A percentile compares a stretch with the other conserved stretches of the same genome.
Evolutionary conservation across 1,140 invertebrate genomes (phyloP).

Genomic region (Eciton burchellii): DNA sequence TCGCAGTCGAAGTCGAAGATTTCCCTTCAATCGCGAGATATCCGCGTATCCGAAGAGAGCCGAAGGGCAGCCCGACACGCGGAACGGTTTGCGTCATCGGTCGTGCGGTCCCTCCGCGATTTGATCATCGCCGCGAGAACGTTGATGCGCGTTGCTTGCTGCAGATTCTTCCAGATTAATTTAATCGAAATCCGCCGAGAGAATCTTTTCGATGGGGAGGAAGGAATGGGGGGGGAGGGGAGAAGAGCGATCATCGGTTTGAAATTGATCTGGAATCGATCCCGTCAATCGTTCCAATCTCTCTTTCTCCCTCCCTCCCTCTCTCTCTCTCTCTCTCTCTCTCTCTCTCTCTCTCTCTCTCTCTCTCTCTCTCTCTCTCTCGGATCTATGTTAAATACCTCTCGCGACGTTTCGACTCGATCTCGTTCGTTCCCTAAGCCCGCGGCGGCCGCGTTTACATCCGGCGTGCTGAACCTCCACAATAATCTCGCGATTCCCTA

Average conservation of each 20-base stretch:
- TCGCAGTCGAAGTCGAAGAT: background rate
- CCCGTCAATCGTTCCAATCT: background rate
- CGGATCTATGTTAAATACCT: background rate
- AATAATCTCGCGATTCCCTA: constrained; percentile 44
- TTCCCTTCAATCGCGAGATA: constrained; percentile 16
- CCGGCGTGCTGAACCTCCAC: constrained; percentile 20
- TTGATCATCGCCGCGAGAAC: background rate
- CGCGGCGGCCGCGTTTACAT: constrained; percentile 21
- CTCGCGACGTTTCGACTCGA: background rate
- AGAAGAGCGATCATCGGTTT: too few relatives aligned
- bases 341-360: background rate
- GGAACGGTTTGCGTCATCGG: background rate
- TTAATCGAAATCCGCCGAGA: background rate
- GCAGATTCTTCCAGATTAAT: background rate
- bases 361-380: background rate
- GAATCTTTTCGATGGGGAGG: background rate
- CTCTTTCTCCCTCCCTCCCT: too few relatives aligned
- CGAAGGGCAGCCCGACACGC: background rate
- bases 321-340: constrained; percentile 2
- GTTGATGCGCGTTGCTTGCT: background rate
- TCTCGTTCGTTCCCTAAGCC: constrained; percentile 1
- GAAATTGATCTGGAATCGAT: too few relatives aligned
- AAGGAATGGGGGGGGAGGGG: too few relatives aligned
- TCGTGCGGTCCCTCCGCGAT: background rate
- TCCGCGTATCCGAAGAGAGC: constrained; percentile 3